Evolutionary conservation across 2,888 invertebrate genomes (phyloP), one percentile per base, ranked within the genome.

Genomic region (Heliconius cydno): DNA sequence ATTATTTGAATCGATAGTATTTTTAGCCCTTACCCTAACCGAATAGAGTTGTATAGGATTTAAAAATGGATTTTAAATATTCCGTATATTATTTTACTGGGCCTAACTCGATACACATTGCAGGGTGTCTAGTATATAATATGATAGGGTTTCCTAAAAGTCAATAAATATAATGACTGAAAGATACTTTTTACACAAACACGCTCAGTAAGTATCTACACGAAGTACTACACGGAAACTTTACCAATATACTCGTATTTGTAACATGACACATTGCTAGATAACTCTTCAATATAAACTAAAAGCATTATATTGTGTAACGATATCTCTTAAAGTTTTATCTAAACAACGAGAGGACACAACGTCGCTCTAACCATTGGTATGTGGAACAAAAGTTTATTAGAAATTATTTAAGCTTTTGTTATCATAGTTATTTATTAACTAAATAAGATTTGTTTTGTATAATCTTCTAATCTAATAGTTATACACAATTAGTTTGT

Each of bases 241-340:
- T 70, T 70, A n/a, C 41, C 41, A 25, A 70, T 41, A 41, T 70
- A 34, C 34, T 34, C 34, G 34, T 34, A 41, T 46, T 70, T 70
- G 41, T 70, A 25, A 41, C 41, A 15, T 25, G 25, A 41, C 25
- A 70, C 25, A n/a, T 70, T n/a, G 13, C n/a, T 12, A 41, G 41
- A 68, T n/a, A 22, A 68, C n/a, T 38, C 38, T 70, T 41, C 70
- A 25, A 41, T 41, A 70, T 70, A 70, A 41, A 41, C 25, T 70
- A 70, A 70, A 19, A 70, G 25, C 41, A 25, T 70, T 41, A 70
- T 70, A 70, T 70, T 46, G 25, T 25, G 41, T 70, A 70, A 25
- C 70, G 15, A 28, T 70, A 70, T 70, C 70, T 28, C 25, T 15
- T 70, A 68, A 41, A 70, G 41, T 70, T 70, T 70, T 41, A 70